Evolutionary conservation across 1,140 invertebrate species (phyloP).

Genomic region (Caenorhabditis tropicalis): DNA sequence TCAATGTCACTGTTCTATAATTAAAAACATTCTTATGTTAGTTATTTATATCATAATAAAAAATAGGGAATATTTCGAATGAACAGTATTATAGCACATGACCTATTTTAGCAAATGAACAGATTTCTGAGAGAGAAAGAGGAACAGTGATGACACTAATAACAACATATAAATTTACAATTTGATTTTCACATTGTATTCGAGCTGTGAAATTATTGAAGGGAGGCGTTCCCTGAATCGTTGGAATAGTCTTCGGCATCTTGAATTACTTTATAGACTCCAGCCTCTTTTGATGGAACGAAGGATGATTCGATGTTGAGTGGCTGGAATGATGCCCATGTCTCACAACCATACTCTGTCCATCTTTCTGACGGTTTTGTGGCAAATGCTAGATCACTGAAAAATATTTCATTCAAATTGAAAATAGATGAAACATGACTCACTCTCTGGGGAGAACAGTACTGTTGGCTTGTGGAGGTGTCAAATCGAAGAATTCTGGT

Average conservation of each 20-base stretch:
- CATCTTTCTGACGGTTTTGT: conserved; percentile 20
- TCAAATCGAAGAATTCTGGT: conserved; percentile 5
- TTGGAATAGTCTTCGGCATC: not conserved
- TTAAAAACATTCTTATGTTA: not conserved
- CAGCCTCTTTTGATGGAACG: not conserved
- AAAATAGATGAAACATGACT: too few relatives aligned
- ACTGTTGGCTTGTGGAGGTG: not conserved
- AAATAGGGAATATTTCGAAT: conserved; percentile 7
- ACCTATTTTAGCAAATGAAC: not conserved
- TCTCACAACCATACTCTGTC: conserved; percentile 8
- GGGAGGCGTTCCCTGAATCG: conserved; percentile 19
- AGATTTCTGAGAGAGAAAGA: not conserved
- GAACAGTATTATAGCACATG: conserved; percentile 19
- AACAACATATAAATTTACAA: not conserved
- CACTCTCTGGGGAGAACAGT: not conserved
- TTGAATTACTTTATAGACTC: conserved; percentile 23
- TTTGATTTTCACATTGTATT: not conserved
- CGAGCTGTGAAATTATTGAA: not conserved
- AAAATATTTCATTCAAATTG: not conserved
- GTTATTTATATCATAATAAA: conserved; percentile 26
- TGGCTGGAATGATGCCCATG: conserved; percentile 27
- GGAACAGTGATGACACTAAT: not conserved
- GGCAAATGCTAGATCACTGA: not conserved
- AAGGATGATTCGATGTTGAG: not conserved
- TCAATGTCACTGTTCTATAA: not conserved